These are phyloP conservation scores for Cuniculus paca DNA, from an alignment of 2,797 vertebrate genomes.

Conservation along the genomic window DNA sequence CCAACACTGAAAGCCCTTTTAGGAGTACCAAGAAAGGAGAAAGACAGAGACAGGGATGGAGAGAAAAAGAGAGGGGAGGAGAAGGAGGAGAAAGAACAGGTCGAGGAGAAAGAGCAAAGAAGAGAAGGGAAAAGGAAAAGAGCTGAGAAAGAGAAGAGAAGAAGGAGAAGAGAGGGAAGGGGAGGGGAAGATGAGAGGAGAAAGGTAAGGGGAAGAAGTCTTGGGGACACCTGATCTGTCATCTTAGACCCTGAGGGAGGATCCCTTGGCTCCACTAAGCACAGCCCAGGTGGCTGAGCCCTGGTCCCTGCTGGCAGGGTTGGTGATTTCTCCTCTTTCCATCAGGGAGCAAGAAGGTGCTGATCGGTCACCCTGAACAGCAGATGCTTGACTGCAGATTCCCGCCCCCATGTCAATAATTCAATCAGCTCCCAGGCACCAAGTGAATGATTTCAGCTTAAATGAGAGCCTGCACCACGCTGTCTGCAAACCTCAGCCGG, in stretches of 20 bases:
- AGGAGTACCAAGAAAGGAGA: not conserved
- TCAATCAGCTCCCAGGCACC: rapidly evolving
- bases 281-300: not conserved
- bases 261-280: not conserved
- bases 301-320: not conserved
- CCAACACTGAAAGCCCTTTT: not conserved
- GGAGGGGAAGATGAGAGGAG: too few relatives aligned
- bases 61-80: not conserved
- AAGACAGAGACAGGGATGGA: not conserved
- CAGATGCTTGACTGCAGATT: rapidly evolving
- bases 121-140: not conserved
- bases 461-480: rapidly evolving
- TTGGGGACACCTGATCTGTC: not conserved
- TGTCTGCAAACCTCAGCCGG: rapidly evolving
- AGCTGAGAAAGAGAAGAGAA: too few relatives aligned
- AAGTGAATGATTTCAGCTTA: too few relatives aligned
- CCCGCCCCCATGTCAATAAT: not conserved
- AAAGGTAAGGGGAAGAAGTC: not conserved
- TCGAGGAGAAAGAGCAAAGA: not conserved
- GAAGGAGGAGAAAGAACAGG: too few relatives aligned
- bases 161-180: not conserved
- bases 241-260: not conserved
- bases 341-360: not conserved
- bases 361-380: not conserved
- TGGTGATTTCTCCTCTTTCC: not conserved